Conservation (phyloP, 1,140 invertebrate genomes). For the Drosophila simulans region DNA sequence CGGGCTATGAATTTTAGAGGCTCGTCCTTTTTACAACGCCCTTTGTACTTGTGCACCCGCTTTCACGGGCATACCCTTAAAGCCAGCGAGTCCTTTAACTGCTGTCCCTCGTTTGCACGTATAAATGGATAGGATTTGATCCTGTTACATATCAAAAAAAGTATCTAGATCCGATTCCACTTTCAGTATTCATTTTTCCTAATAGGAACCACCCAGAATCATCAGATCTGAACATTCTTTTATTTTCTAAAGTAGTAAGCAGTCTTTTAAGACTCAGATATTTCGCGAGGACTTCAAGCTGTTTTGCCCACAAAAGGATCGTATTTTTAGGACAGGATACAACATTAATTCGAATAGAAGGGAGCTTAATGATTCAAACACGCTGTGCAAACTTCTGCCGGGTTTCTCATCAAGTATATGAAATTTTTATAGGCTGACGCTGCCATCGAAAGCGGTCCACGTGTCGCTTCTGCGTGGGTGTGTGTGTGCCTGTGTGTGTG, state of each 20-base stretch:
- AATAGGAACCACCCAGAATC: no score
- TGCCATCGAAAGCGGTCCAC: constrained; percentile 22
- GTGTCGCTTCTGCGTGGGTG: constrained; percentile 14
- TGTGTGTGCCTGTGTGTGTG: constrained; percentile 7
- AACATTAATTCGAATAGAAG: neutral
- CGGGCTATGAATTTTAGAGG: constrained; percentile 63
- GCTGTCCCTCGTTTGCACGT: no score
- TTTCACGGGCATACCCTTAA: neutral
- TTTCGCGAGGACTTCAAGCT: no score
- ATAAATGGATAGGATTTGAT: no score
- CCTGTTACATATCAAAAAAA: no score
- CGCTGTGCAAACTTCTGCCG: neutral
- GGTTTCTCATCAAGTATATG: constrained; percentile 8
- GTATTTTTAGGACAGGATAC: no score
- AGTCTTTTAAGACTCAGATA: neutral
- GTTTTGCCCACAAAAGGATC: no score
- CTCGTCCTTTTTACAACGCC: constrained; percentile 30
- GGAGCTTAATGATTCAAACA: neutral
- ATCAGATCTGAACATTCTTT: no score
- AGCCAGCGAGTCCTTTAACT: neutral
- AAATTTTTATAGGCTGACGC: constrained; percentile 21
- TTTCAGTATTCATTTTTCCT: no score
- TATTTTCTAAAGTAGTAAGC: no score
- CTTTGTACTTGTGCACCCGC: neutral
- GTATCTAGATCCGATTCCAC: no score